phyloP scores from a whole-genome alignment of 2,113 vertebrate genomes.

The Coracopsis vasa region DNA sequence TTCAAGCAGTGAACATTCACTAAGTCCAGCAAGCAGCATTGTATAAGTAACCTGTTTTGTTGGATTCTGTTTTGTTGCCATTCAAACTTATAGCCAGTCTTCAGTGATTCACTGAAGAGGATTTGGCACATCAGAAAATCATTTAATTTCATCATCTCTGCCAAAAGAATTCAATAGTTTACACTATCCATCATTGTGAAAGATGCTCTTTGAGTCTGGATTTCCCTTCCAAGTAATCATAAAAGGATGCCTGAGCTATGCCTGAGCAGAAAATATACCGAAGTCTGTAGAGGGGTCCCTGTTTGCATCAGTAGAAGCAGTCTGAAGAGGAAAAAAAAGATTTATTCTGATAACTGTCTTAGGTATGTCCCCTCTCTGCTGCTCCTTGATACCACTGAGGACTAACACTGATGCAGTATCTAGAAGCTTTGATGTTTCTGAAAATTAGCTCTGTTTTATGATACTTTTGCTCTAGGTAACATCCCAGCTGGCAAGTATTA shows the following conservation, averaged over 20 bases:
- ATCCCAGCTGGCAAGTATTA: background rate
- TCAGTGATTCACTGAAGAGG: constrained; percentile 26
- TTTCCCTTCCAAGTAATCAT: constrained; percentile 32
- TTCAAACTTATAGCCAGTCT: background rate
- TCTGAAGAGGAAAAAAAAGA: background rate
- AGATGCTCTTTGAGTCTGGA: constrained; percentile 16
- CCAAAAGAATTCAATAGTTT: constrained; percentile 31
- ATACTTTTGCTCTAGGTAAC: background rate
- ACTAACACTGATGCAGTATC: background rate
- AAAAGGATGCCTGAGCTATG: background rate
- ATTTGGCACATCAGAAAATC: constrained; percentile 10
- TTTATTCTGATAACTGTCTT: background rate
- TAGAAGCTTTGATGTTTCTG: background rate
- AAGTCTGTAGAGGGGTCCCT: background rate
- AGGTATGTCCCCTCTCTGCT: background rate
- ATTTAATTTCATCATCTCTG: constrained; percentile 32
- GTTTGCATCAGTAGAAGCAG: background rate
- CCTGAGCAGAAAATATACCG: background rate
- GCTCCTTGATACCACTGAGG: background rate
- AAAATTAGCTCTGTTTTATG: background rate
- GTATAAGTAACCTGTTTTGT: background rate
- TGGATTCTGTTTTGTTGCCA: background rate
- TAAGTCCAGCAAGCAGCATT: background rate
- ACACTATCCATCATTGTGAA: background rate
- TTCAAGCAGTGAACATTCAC: background rate